These are phyloP conservation scores for Alcedo atthis DNA, from an alignment of 2,797 vertebrate species.

Conservation along the genomic window DNA sequence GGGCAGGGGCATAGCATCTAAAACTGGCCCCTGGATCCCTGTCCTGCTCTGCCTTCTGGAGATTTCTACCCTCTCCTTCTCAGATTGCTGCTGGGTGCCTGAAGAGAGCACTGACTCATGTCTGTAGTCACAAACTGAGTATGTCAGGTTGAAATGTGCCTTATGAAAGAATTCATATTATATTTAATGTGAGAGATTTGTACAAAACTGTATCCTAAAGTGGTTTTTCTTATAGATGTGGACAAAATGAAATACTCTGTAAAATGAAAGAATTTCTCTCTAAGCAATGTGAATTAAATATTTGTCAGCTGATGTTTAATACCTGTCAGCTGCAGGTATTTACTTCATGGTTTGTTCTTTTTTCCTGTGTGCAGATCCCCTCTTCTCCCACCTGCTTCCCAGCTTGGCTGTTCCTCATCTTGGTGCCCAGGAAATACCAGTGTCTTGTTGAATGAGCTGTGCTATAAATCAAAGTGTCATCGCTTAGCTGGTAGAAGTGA, in stretches of 20 bases:
- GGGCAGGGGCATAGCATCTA: neutral
- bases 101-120: neutral
- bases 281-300: neutral
- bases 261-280: neutral
- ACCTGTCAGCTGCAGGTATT: neutral
- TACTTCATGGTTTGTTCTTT: neutral
- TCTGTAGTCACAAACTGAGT: neutral
- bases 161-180: neutral
- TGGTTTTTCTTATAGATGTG: neutral
- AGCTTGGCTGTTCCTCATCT: slow-evolving; percentile 57
- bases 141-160: neutral
- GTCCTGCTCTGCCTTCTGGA: slow-evolving; percentile 3
- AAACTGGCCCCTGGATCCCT: neutral
- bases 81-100: neutral
- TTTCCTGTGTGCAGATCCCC: neutral
- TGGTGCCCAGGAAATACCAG: slow-evolving; percentile 69
- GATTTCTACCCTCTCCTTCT: neutral
- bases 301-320: neutral
- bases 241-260: neutral
- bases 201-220: neutral
- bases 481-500: slow-evolving; percentile 80
- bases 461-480: slow-evolving; percentile 83
- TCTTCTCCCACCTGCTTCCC: slow-evolving; percentile 64
- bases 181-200: neutral
- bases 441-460: slow-evolving; percentile 74